phyloP scores from a whole-genome alignment of 2,797 vertebrate genomes.

The Thamnophis elegans region DNA sequence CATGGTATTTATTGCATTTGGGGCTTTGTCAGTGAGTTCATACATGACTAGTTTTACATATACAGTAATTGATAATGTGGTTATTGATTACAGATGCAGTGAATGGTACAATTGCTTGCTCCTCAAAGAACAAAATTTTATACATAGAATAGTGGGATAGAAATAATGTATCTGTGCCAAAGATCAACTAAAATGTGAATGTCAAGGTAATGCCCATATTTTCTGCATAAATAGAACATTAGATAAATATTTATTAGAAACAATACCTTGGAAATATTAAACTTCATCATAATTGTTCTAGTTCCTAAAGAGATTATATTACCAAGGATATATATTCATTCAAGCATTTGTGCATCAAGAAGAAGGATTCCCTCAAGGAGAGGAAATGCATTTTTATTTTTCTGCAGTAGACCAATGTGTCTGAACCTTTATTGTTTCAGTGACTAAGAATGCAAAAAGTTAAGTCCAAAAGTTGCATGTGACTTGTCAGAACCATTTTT shows the following conservation, averaged over 20 bases:
- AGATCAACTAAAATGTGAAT: not conserved
- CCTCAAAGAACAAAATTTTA: not conserved
- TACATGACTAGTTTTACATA: not conserved
- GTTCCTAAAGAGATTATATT: not conserved
- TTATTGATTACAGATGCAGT: not conserved
- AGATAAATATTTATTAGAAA: not conserved
- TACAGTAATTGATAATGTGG: not conserved
- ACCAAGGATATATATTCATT: not conserved
- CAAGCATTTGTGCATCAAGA: not conserved
- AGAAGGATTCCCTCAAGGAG: not conserved
- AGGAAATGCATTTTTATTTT: not conserved
- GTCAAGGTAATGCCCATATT: not conserved
- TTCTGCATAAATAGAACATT: not conserved
- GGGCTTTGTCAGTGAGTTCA: not conserved
- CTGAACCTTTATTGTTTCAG: not conserved
- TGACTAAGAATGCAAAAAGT: not conserved
- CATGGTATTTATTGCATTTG: not conserved
- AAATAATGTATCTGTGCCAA: not conserved
- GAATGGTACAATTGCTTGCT: not conserved
- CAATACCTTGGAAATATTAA: not conserved
- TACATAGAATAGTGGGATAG: not conserved
- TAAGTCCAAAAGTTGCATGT: not conserved
- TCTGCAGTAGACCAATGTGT: not conserved
- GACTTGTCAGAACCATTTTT: not conserved
- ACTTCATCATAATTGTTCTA: not conserved